Evolutionary conservation across 1,140 invertebrate genomes (phyloP).

Genomic region (Panagrolaimus sp.): DNA sequence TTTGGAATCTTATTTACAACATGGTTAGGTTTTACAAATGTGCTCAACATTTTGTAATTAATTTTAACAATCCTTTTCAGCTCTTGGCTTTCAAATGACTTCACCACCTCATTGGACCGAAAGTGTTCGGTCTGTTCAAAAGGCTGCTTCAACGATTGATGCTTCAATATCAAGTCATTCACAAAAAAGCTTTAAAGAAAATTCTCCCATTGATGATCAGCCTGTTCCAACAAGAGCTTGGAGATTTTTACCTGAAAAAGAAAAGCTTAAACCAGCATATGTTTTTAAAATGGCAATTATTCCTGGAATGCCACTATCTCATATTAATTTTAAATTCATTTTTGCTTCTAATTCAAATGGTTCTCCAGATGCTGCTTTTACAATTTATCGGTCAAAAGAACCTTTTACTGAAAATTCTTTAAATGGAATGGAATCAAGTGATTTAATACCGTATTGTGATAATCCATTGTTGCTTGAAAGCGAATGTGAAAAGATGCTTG

Average conservation of each 20-base stretch:
- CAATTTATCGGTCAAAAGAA: neutral
- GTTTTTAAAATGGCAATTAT: slow-evolving; percentile 8
- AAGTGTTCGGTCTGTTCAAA: neutral
- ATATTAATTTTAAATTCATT: neutral
- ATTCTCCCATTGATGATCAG: neutral
- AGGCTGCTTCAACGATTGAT: neutral
- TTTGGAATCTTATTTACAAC: neutral
- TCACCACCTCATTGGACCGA: neutral
- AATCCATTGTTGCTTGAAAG: neutral
- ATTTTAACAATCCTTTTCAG: too few species aligned
- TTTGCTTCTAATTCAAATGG: neutral
- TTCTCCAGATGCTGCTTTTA: neutral
- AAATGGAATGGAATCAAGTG: neutral
- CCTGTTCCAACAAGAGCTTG: neutral
- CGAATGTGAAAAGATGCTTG: neutral
- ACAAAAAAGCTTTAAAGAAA: neutral
- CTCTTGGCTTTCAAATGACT: slow-evolving; percentile 3
- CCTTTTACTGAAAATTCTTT: too few species aligned
- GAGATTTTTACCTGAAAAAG: neutral
- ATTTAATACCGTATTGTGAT: neutral
- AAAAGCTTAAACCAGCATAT: neutral
- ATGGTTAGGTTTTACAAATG: neutral
- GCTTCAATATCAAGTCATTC: neutral
- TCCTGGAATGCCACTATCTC: neutral
- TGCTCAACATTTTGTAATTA: neutral